Conservation (phyloP, 92 coral and sea anemone species). For the Actinostola sp. region DNA sequence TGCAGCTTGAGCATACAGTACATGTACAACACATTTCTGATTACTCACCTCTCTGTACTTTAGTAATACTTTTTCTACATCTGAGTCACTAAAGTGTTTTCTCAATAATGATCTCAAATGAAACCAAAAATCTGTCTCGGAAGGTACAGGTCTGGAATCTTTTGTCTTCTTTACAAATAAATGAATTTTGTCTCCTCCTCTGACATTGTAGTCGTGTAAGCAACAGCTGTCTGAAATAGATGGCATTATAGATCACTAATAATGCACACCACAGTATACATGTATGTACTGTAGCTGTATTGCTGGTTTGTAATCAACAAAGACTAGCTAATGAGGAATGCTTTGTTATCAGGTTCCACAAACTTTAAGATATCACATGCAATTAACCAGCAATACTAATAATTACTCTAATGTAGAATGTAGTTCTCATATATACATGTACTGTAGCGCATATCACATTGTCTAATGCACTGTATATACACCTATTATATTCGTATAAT, state of each 20-base stretch:
- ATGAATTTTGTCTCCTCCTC: constrained; percentile 71
- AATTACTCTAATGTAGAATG: too few relatives aligned
- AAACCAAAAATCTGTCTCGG: constrained; percentile 56
- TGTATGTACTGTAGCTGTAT: too few relatives aligned
- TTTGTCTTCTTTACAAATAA: constrained; percentile 60
- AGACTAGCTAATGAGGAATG: too few relatives aligned
- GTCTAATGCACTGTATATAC: too few relatives aligned
- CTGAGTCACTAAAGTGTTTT: constrained; percentile 68
- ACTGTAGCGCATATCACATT: too few relatives aligned
- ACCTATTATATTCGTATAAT: too few relatives aligned
- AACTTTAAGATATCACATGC: too few relatives aligned
- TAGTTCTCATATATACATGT: too few relatives aligned
- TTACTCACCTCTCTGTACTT: constrained; percentile 70
- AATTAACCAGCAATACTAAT: too few relatives aligned
- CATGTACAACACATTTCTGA: neutral
- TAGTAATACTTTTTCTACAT: constrained; percentile 66
- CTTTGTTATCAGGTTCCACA: too few relatives aligned
- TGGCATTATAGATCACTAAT: neutral
- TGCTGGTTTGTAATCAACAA: too few relatives aligned
- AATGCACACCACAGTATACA: too few relatives aligned
- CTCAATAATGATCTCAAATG: constrained; percentile 52
- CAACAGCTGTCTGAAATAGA: constrained; percentile 54
- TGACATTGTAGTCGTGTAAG: constrained; percentile 56
- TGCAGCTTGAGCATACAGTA: neutral
- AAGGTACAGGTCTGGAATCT: constrained; percentile 21